A percentile compares a stretch with the other conserved stretches of the same genome.
These are phyloP conservation scores for Teleogryllus oceanicus DNA, from an alignment of 2,888 invertebrate genomes.

Conservation along the genomic window DNA sequence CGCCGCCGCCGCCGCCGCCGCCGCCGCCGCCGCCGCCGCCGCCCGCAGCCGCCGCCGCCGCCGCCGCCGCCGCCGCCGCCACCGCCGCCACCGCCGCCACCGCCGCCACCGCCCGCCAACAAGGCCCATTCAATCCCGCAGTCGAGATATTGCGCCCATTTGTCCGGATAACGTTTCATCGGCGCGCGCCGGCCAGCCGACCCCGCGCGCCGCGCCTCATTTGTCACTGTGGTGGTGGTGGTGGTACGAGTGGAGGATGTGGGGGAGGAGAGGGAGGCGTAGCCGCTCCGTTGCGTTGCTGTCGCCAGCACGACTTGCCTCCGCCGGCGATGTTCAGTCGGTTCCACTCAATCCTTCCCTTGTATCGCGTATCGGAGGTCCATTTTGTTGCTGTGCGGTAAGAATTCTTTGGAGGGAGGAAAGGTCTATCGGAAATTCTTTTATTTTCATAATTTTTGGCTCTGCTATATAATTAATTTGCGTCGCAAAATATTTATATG, in stretches of 20 bases:
- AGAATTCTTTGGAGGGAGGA: no score
- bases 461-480: no score
- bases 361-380: no score
- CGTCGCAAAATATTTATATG: no score
- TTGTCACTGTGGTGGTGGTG: not conserved
- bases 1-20: not conserved
- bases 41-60: not conserved
- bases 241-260: not conserved
- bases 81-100: not conserved
- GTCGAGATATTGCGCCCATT: slow-evolving; percentile 1
- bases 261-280: no score
- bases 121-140: not conserved
- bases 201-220: slow-evolving; percentile 5
- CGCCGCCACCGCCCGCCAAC: not conserved
- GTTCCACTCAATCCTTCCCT: no score
- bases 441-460: no score
- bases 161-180: slow-evolving; percentile 9
- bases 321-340: no score
- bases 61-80: not conserved
- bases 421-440: no score
- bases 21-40: not conserved
- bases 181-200: not conserved
- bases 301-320: no score
- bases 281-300: no score
- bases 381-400: no score